phyloP scores from a whole-genome alignment of 2,113 vertebrate species.

The Muntiacus reevesi region DNA sequence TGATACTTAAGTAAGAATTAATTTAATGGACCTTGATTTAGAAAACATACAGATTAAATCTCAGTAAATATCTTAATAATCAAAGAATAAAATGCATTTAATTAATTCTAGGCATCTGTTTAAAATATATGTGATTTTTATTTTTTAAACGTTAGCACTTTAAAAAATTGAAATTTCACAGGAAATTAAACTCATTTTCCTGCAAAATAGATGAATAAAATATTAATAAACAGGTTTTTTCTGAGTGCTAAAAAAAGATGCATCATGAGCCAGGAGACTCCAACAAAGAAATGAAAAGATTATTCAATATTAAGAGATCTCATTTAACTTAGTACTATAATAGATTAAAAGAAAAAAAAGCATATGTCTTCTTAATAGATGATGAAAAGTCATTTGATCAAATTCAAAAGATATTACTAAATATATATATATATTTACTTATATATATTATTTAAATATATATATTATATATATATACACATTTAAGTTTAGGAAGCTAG shows the following conservation, averaged over 20 bases:
- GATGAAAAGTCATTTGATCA: neutral
- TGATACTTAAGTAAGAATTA: neutral
- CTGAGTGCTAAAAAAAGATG: neutral
- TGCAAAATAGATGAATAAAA: neutral
- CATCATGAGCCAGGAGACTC: neutral
- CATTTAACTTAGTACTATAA: neutral
- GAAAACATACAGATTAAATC: neutral
- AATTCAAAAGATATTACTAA: constrained; percentile 19
- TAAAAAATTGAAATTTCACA: neutral
- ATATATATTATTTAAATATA: neutral
- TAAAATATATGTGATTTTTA: neutral
- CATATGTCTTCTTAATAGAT: neutral
- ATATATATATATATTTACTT: neutral
- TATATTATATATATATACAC: neutral
- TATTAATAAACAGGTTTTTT: constrained; percentile 20
- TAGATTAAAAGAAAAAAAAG: constrained; percentile 32
- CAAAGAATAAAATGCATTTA: neutral
- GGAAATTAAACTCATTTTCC: neutral
- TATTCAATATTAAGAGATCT: constrained; percentile 7
- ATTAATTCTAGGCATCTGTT: neutral
- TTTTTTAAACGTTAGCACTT: neutral
- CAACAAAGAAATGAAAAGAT: constrained; percentile 9
- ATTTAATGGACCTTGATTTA: neutral
- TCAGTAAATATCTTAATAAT: neutral
- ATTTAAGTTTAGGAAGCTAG: neutral